Conservation (phyloP, 2,113 vertebrate genomes). For the Microcebus ravelobensis region DNA sequence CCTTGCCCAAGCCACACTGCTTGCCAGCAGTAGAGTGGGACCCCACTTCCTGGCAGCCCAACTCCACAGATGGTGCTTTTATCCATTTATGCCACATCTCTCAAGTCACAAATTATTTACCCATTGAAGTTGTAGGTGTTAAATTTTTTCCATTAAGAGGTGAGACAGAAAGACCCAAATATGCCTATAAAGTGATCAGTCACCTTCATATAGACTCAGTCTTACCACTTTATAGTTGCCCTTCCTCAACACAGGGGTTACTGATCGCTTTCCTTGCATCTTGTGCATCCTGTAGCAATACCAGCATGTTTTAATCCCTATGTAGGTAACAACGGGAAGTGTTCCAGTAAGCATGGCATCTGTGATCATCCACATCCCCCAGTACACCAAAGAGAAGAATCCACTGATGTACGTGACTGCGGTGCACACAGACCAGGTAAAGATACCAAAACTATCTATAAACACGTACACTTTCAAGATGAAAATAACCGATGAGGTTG, state of each 20-base stretch:
- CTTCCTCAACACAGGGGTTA: background rate
- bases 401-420: slow-evolving; percentile 89
- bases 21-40: background rate
- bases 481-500: background rate
- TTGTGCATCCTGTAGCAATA: fast-evolving
- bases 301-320: background rate
- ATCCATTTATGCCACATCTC: background rate
- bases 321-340: slow-evolving; percentile 89
- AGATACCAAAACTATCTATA: background rate
- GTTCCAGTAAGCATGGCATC: slow-evolving; percentile 88
- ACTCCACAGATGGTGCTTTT: background rate
- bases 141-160: background rate
- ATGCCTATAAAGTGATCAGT: background rate
- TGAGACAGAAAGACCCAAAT: background rate
- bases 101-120: background rate
- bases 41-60: background rate
- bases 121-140: background rate
- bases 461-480: background rate
- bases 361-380: slow-evolving; percentile 88
- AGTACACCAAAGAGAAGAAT: slow-evolving; percentile 87
- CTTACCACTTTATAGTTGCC: background rate
- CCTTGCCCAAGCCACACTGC: background rate
- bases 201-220: background rate
- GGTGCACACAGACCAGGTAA: slow-evolving; percentile 87
- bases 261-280: background rate